Evolutionary conservation across 2,888 invertebrate species (phyloP), one percentile per base, ranked within the genome.

Genomic region (Myathropa florea): DNA sequence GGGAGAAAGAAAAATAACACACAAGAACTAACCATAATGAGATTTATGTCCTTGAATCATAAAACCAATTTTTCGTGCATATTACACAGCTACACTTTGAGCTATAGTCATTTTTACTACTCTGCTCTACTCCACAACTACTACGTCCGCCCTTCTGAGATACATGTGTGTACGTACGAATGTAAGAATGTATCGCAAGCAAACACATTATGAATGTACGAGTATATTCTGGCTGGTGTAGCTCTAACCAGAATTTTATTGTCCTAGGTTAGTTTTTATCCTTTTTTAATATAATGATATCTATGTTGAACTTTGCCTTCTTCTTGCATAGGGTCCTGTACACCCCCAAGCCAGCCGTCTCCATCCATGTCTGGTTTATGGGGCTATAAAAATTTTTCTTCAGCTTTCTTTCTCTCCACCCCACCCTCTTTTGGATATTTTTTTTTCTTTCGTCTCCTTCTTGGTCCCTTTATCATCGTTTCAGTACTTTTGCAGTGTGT

Each of bases 21-120:
- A 70, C 59, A 77, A 72, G 72, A 83, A 79, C 68, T 72, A 73
- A 73, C 82, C 36, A 91, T 92, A 92, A 92, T 91, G 91, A 91
- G 91, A 92, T 91, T 91, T 91, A 91, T 92, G 91, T 92, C 91
- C 92, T 91, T 91, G 91, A 92, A 91, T 92, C 91, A 92, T 91
- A 92, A 91, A 91, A 91, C 90, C 91, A 90, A 91, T 91, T 91
- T 91, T 90, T 89, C 89, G 89, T 90, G 90, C 86, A 82, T 85
- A 76, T 76, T 82, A 82, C 76, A 72, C 46, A 68, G 33, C 67
- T 68, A 81, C 64, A 81, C 57, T 30, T 46, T 14, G 33, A 14
- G 28, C 21, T 70, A 75, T 64, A 76, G 76, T 59, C 63, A 73
- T 73, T 76, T 83, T 81, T 84, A 77, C 77, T 55, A 33, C 39